Evolutionary conservation across 2,797 vertebrate species (phyloP), one percentile per base, ranked within the genome.

Genomic region (Hydrophis major): DNA sequence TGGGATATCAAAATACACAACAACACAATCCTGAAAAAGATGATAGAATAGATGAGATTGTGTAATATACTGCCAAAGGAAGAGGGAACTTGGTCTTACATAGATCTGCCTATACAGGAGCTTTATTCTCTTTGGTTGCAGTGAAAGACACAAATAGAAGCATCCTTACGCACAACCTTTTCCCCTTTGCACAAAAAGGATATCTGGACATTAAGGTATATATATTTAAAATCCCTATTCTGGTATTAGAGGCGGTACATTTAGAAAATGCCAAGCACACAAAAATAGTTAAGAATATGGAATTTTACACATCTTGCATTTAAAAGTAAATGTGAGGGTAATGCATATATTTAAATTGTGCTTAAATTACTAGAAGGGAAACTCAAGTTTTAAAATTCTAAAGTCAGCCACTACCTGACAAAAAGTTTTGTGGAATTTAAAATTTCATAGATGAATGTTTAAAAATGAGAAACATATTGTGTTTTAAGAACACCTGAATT

Each of bases 1-100:
- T 98, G 98, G 89, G 98, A 98, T 94, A 98, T 97, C 86, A 97
- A 87, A 92, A 98, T 96, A 87, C 97, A 92, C 18, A 98, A 97
- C 88, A 98, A 86, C 90, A 98, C 94, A 78, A 98, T 95, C 96
- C 98, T 98, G 95, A 94, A 95, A 96, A 92, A 95, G 92, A 96
- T 28, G 55, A 53, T 42, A 95, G 55, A 50, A 88, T 6, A 59
- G 14, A 57, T 94, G 87, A 95, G 42, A 66, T 27, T 61, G 57
- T 91, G 66, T 37, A 93, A 47, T 47, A 6, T 37, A 22, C 42
- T 61, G 66, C n/a, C n/a, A 37, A 12, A 78, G 22, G 13, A 28
- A 91, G 8, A 91, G n/a, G 2, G 12, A n/a, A 88, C 6, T 22
- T 61, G 4, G 28, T 56, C 50, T 25, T 87, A 74, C 22, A 53